A percentile compares a stretch with the other conserved stretches of the same genome.
These are phyloP conservation scores for Pectinophora gossypiella DNA, from an alignment of 1,140 invertebrate genomes.

Conservation along the genomic window DNA sequence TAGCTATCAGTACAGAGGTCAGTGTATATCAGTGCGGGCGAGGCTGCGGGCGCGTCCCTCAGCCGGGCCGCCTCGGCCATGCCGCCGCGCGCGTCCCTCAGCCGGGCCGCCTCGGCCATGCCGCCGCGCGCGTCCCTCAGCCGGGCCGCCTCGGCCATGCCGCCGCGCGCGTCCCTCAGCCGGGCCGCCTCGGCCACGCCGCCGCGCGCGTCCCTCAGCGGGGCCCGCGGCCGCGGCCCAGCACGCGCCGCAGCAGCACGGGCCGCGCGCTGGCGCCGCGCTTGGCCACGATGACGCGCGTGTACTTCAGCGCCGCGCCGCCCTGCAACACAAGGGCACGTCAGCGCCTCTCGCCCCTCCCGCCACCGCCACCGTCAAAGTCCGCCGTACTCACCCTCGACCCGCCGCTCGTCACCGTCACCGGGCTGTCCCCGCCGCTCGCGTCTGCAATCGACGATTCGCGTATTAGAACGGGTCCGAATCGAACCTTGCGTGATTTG, in stretches of 20 bases:
- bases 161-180: too few relatives aligned
- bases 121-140: not conserved
- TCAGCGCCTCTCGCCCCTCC: too few relatives aligned
- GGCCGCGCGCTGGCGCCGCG: conserved; percentile 10
- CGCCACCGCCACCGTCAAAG: too few relatives aligned
- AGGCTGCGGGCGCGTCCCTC: not conserved
- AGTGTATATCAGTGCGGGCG: too few relatives aligned
- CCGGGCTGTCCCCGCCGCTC: too few relatives aligned
- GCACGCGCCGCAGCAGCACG: not conserved
- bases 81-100: not conserved
- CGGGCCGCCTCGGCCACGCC: not conserved
- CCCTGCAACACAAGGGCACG: not conserved
- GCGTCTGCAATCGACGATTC: too few relatives aligned
- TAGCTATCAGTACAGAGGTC: too few relatives aligned
- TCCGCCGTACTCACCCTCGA: not conserved
- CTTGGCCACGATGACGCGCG: conserved; percentile 27
- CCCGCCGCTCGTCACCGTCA: not conserved
- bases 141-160: not conserved
- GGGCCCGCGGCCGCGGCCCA: conserved; percentile 3
- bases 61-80: not conserved
- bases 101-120: not conserved
- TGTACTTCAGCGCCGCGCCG: not conserved
- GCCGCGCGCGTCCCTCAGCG: too few relatives aligned
- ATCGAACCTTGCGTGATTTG: too few relatives aligned
- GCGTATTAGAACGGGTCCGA: too few relatives aligned